A percentile compares a stretch with the other conserved stretches of the same genome.
Conservation (phyloP, 2,888 invertebrate genomes). For the Parnassius smintheus region DNA sequence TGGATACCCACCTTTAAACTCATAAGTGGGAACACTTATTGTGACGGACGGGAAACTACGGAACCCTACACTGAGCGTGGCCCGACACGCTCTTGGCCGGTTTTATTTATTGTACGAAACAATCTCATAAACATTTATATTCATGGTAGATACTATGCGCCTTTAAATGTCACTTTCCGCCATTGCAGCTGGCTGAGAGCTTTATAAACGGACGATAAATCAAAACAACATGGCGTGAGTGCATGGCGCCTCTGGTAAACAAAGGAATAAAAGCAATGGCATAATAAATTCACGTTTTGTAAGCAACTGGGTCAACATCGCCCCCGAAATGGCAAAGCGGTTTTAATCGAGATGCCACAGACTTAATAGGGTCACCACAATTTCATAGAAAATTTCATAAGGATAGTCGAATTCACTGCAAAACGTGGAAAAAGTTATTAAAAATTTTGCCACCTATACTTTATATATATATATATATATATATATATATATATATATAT, state of each 20-base stretch:
- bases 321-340: constrained; percentile 42
- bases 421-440: too few relatives aligned
- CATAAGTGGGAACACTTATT: too few relatives aligned
- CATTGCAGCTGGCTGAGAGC: background rate
- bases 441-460: too few relatives aligned
- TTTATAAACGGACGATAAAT: constrained; percentile 7
- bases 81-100: too few relatives aligned
- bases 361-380: constrained; percentile 1
- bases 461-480: too few relatives aligned
- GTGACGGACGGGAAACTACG: too few relatives aligned
- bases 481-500: too few relatives aligned
- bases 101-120: background rate
- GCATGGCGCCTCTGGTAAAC: constrained; percentile 21
- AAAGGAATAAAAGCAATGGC: constrained; percentile 41
- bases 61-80: too few relatives aligned
- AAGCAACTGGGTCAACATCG: constrained; percentile 41
- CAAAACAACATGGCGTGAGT: constrained; percentile 7
- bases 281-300: constrained; percentile 35
- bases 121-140: background rate
- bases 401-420: too few relatives aligned
- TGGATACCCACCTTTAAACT: too few relatives aligned
- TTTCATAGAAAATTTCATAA: too few relatives aligned
- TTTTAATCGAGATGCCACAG: constrained; percentile 33
- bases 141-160: background rate
- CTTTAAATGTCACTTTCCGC: constrained; percentile 2